phyloP scores from a whole-genome alignment of 2,888 invertebrate species.

The Drosophila monieri region DNA sequence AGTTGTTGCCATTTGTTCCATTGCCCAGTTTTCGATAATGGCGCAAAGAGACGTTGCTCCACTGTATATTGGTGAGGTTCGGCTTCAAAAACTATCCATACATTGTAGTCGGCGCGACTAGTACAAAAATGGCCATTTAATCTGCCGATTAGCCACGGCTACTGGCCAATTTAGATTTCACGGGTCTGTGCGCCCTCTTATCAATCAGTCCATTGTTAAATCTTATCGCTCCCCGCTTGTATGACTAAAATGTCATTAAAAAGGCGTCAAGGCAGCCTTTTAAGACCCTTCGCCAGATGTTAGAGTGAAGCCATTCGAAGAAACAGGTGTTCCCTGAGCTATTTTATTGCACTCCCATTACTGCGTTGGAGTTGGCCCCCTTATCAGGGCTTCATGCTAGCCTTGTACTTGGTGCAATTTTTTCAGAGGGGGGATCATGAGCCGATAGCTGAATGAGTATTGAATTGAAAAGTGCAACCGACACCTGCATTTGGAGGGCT shows the following conservation, averaged over 20 bases:
- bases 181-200: slow-evolving; percentile 14
- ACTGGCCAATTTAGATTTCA: slow-evolving; percentile 33
- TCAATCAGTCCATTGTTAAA: slow-evolving; percentile 29
- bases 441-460: background rate
- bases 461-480: slow-evolving; percentile 1
- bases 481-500: slow-evolving; percentile 8
- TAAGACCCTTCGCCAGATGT: slow-evolving; percentile 27
- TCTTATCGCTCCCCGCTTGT: slow-evolving; percentile 32
- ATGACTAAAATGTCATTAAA: slow-evolving; percentile 40
- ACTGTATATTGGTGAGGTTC: slow-evolving; percentile 4
- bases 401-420: slow-evolving; percentile 45
- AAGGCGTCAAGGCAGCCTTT: slow-evolving; percentile 16
- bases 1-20: slow-evolving; percentile 5
- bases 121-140: slow-evolving; percentile 20
- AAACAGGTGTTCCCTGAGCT: slow-evolving; percentile 27
- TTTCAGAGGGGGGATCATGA: slow-evolving; percentile 20
- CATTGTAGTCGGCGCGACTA: slow-evolving; percentile 29
- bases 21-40: slow-evolving; percentile 48
- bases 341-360: slow-evolving; percentile 32
- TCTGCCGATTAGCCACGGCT: slow-evolving; percentile 39
- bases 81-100: slow-evolving; percentile 14
- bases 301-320: background rate
- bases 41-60: slow-evolving; percentile 32
- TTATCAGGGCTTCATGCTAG: slow-evolving; percentile 24
- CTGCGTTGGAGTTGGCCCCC: slow-evolving; percentile 7